Conservation (phyloP, 2,888 invertebrate species). For the Tubulanus polymorphus region DNA sequence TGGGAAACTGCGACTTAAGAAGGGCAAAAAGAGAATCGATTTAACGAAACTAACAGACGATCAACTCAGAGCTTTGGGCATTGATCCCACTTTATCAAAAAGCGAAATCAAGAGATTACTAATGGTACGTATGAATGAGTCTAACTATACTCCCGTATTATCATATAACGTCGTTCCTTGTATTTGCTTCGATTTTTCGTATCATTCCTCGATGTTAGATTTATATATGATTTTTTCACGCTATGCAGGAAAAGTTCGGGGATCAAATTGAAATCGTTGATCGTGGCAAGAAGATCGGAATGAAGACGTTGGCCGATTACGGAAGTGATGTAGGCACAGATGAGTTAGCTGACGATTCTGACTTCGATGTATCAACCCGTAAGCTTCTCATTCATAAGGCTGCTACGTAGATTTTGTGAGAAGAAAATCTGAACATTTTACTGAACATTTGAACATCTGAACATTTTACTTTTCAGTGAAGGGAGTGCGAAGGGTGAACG, state of each 20-base stretch:
- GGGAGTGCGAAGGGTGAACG: slow-evolving; percentile 44
- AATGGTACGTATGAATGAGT: slow-evolving; percentile 26
- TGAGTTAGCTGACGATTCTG: slow-evolving; percentile 49
- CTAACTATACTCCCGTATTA: neutral
- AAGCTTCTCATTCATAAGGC: slow-evolving; percentile 19
- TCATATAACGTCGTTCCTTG: neutral
- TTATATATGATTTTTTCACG: slow-evolving; percentile 6
- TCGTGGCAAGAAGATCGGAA: slow-evolving; percentile 37
- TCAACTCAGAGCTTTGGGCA: slow-evolving; percentile 44
- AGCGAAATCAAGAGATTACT: slow-evolving; percentile 46
- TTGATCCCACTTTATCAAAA: slow-evolving; percentile 47
- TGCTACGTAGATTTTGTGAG: neutral
- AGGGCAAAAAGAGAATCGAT: slow-evolving; percentile 51
- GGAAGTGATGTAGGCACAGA: slow-evolving; percentile 45
- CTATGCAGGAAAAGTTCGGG: slow-evolving; percentile 45
- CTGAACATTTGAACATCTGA: neutral
- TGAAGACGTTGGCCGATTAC: slow-evolving; percentile 41
- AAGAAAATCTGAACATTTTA: no score
- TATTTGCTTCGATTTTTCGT: neutral
- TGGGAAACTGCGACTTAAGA: slow-evolving; percentile 41
- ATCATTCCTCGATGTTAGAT: neutral
- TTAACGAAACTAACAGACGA: slow-evolving; percentile 46
- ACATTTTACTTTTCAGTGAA: slow-evolving; percentile 32
- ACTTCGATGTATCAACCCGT: slow-evolving; percentile 48
- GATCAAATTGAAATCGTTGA: slow-evolving; percentile 37